Percentiles rank a stretch among this genome's conserved stretches.
These are phyloP conservation scores for Hippopotamyrus pictus DNA, from an alignment of 2,797 vertebrate species.

Conservation along the genomic window DNA sequence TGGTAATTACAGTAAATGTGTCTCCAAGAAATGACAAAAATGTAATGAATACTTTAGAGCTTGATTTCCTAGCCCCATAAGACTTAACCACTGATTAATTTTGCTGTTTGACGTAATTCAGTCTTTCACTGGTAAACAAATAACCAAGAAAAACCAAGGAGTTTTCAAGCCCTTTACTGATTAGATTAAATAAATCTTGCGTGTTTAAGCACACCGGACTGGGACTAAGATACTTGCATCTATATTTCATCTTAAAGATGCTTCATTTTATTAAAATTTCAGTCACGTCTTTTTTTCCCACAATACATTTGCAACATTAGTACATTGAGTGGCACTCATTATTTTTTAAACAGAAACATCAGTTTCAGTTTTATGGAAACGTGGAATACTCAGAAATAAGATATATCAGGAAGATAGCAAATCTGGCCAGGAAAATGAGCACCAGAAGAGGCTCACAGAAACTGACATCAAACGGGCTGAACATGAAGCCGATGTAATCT, in stretches of 20 bases:
- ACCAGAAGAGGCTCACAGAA: not conserved
- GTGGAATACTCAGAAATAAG: not conserved
- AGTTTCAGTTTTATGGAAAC: not conserved
- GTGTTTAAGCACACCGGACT: not conserved
- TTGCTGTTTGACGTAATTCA: not conserved
- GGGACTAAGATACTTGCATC: not conserved
- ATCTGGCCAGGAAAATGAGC: not conserved
- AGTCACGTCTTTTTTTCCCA: not conserved
- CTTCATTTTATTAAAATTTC: not conserved
- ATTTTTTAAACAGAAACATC: not conserved
- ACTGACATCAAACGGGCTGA: not conserved
- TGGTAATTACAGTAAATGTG: not conserved
- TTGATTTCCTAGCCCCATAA: not conserved
- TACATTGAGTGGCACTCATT: not conserved
- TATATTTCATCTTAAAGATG: not conserved
- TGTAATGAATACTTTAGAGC: not conserved
- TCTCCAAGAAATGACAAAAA: not conserved
- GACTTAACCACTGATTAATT: not conserved
- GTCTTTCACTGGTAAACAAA: not conserved
- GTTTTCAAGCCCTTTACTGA: not conserved
- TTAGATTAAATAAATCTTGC: not conserved
- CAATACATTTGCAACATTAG: not conserved
- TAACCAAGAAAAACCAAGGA: not conserved
- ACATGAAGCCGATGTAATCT: not conserved
- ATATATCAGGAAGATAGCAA: not conserved